phyloP scores from a whole-genome alignment of 2,888 invertebrate genomes.

The Anorthoa munda region DNA sequence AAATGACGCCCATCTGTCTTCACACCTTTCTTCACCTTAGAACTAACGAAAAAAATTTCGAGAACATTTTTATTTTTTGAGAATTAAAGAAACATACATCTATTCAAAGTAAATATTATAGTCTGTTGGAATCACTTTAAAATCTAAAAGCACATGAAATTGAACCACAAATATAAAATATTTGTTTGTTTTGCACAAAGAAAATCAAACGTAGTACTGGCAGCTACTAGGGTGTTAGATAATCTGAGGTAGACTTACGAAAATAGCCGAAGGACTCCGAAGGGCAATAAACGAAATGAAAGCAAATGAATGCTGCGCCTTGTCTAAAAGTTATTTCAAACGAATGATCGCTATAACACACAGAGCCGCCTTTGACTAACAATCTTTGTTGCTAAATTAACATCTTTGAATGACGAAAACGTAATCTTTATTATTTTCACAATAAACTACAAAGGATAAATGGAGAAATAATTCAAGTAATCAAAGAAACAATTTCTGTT shows the following conservation, averaged over 20 bases:
- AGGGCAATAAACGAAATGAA: constrained; percentile 22
- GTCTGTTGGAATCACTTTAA: constrained; percentile 20
- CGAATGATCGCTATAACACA: constrained; percentile 18
- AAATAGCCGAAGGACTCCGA: constrained; percentile 12
- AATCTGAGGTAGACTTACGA: background rate
- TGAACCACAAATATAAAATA: constrained; percentile 10
- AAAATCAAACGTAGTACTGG: constrained; percentile 2
- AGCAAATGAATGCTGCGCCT: constrained; percentile 11
- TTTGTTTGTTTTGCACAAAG: constrained; percentile 19
- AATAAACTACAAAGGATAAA: background rate
- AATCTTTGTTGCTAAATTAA: constrained; percentile 1
- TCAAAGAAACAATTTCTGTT: background rate
- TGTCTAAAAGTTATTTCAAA: constrained; percentile 1
- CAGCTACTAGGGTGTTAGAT: constrained; percentile 23
- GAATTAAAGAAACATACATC: constrained; percentile 20
- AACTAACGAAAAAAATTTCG: constrained; percentile 21
- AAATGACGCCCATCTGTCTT: constrained; percentile 15
- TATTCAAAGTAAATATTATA: constrained; percentile 5
- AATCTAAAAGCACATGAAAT: constrained; percentile 9
- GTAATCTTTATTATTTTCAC: constrained; percentile 6
- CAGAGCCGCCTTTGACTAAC: background rate
- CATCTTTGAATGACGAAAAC: constrained; percentile 6
- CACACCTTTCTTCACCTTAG: constrained; percentile 7
- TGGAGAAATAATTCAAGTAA: constrained; percentile 1
- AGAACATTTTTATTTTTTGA: too few species aligned